phyloP scores from a whole-genome alignment of 2,888 invertebrate genomes.

The Cataglyphis altisquamis region DNA sequence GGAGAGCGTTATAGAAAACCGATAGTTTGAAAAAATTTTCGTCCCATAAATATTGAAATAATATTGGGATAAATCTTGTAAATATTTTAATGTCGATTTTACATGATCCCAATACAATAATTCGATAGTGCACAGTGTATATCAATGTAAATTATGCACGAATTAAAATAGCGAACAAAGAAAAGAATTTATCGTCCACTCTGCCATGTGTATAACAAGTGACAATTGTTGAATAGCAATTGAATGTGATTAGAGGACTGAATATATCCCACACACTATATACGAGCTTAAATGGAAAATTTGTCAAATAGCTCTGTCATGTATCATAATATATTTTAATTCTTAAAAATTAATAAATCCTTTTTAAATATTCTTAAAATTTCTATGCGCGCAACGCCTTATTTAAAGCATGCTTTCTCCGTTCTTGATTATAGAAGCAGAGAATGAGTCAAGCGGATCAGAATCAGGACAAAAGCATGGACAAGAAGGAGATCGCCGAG shows the following conservation, averaged over 20 bases:
- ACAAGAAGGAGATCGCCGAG: slow-evolving; percentile 84
- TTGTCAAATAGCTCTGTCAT: background rate
- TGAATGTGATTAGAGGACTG: slow-evolving; percentile 7
- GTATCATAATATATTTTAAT: background rate
- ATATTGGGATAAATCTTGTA: background rate
- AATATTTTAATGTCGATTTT: background rate
- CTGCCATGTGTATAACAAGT: background rate
- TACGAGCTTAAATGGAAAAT: background rate
- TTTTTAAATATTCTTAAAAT: background rate
- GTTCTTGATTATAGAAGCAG: slow-evolving; percentile 22
- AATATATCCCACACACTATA: background rate
- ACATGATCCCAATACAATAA: background rate
- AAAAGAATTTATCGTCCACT: background rate
- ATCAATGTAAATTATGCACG: background rate
- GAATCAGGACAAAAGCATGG: slow-evolving; percentile 81
- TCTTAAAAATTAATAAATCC: background rate
- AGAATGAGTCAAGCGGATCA: slow-evolving; percentile 72
- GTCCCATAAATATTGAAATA: background rate
- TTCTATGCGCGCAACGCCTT: background rate
- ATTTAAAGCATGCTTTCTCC: background rate
- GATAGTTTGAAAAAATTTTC: background rate
- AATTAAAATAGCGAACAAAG: background rate
- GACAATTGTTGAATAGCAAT: slow-evolving; percentile 25
- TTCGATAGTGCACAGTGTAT: no score
- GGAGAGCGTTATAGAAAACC: background rate